Evolutionary conservation across 1,140 invertebrate species (phyloP), one percentile per base, ranked within the genome.

Genomic region (Mylabris phalerata): DNA sequence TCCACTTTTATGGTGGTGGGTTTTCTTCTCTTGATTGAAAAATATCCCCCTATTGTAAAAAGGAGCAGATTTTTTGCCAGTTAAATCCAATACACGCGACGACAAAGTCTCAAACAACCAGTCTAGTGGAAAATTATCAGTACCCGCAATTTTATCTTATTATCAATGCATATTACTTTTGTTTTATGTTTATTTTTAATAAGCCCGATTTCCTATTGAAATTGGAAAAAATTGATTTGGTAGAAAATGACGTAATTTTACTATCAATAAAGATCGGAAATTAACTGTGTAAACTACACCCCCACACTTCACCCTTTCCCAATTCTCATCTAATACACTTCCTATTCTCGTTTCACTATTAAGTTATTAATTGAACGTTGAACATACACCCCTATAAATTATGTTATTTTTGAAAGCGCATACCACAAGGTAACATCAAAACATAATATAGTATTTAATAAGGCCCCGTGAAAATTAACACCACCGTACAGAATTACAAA

Each of bases 391-490:
- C 3, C 50, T 43, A 65, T 70, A 70, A 70, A 70, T 70, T 67
- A 62, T 61, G 57, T 46, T 61, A 70, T 70, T 70, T 70, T 70
- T 70, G 62, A 58, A 55, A 55, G 52, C 52, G 48, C 41, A 46
- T 50, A 64, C 65, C 67, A 62, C 67, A 68, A 71, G 69, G 65
- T 67, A 67, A 59, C 63, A 65, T 65, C 69, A 66, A 66, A 71
- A 71, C 69, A 67, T 71, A 71, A 71, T 71, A 71, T 71, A 71
- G 66, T 69, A 71, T 71, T 71, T 71, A 71, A 71, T 71, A 71
- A 71, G 69, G 65, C 64, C 32, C 32, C 58, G 56, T 55, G 56
- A 59, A 69, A 71, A 71, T 71, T 71, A 71, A 71, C 69, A 70
- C 65, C 62, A 59, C 62, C 62, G 58, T 61, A 51, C 62, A 62